Base-by-base conservation (phyloP, 2,888 invertebrate species). In the Drosophila buzzatii region DNA sequence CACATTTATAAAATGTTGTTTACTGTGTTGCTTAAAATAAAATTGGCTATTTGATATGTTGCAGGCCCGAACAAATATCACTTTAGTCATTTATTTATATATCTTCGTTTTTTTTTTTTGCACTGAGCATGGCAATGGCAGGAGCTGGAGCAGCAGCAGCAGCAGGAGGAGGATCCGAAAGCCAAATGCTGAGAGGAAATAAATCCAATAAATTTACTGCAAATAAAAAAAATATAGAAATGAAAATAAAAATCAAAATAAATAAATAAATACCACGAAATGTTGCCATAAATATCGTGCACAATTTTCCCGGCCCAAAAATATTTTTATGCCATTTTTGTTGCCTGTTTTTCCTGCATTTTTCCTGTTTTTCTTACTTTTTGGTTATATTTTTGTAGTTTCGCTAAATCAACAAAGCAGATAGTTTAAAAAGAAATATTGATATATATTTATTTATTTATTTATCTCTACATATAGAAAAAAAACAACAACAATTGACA, bases 241-340 rank as follows among this genome's bases (percentile, higher is more conserved):
- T n/a, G 7, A 37, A 20, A 53, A 23, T 20, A 5, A 16, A 37
- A 51, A 35, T 18, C 8, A n/a, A 53, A 53, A 53, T 49, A 59
- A 39, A 59, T 31, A 59, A 39, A 78, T 71, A 88, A 76, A 82
- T 74, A 66, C 64, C 63, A 71, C 67, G 52, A 69, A 73, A 70
- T 73, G 58, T 57, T 76, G 72, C 70, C 76, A 85, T 85, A 75
- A 81, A 87, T 84, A 71, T 62, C 70, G 51, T 63, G 51, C 53
- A 62, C 58, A 51, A 71, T 57, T 84, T 65, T 71, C 55, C 55
- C 45, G 65, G 67, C 35, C 33, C 55, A 20, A 78, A 74, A 84
- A 87, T 71, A 82, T 87, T 74, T 73, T 57, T 61, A 56, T 67
- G 58, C 42, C 47, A 39, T 64, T 71, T 73, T 73, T 14, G 45